Evolutionary conservation across 1,140 invertebrate species (phyloP), one percentile per base, ranked within the genome.

Genomic region (Philaenus spumarius): DNA sequence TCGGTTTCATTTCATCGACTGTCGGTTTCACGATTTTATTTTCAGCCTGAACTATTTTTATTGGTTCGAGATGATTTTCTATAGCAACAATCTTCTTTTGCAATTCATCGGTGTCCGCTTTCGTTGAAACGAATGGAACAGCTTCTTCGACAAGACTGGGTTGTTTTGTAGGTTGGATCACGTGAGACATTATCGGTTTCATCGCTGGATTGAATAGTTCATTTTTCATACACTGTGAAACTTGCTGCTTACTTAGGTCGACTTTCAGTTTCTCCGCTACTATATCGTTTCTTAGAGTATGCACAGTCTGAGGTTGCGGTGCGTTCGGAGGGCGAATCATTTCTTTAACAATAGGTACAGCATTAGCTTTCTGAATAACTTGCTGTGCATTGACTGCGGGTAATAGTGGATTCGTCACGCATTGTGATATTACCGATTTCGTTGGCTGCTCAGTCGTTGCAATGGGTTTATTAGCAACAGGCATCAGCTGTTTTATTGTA

Each of bases 1-100:
- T 52, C 5, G 61, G 58, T 26, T 62, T 62, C 4, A 24, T 42
- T 23, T 64, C 60, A 12, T 60, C 55, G 20, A 60, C 15, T 12
- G 19, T 26, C 23, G 24, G 23, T 39, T 51, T 58, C 12, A 26
- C 24, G n/a, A 47, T 46, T 57, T 57, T 58, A 17, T 17, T 34
- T 37, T 57, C 45, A 19, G 22, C 22, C n/a, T 20, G 14, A 24
- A 30, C 14, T 22, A 7, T 15, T 19, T 43, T 40, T 22, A 19
- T 11, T 9, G 19, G 22, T 22, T 55, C 53, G 6, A 45, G 24
- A 19, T 43, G 37, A 26, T 30, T 55, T 30, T 30, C 39, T 20
- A 40, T 14, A 24, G 2, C 15, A n/a, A 17, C 4, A 17, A 39
- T 34, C 51, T 58, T 52, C 26, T 30, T 30, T 30, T 30, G 26